Evolutionary conservation across 2,113 vertebrate genomes (phyloP).

Genomic region (Plecturocebus donacophilus): DNA sequence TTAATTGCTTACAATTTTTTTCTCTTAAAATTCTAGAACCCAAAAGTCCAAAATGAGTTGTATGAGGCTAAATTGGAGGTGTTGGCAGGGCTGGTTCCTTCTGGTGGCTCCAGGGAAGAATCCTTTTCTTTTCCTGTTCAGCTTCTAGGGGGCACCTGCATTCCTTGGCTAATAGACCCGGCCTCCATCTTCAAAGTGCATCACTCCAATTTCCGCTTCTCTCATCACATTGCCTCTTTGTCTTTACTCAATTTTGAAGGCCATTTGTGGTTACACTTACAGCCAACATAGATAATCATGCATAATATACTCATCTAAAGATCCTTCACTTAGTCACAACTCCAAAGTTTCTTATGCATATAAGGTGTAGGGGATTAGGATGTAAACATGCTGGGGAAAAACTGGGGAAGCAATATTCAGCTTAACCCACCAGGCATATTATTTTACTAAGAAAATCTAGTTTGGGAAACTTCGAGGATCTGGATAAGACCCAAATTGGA

Average conservation of each 20-base stretch:
- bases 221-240: background rate
- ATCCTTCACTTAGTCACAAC: background rate
- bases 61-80: background rate
- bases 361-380: background rate
- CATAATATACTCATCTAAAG: background rate
- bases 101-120: background rate
- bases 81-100: background rate
- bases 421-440: background rate
- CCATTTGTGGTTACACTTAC: background rate
- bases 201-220: background rate
- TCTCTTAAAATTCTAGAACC: background rate
- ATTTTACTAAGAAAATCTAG: background rate
- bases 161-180: background rate
- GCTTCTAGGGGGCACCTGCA: background rate
- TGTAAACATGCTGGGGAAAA: background rate
- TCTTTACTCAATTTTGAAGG: background rate
- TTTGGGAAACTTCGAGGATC: background rate
- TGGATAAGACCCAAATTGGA: background rate
- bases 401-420: background rate
- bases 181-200: background rate
- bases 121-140: background rate
- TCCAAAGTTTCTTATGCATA: background rate
- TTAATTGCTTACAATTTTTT: background rate
- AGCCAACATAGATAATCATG: background rate
- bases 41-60: background rate